phyloP scores from a whole-genome alignment of 2,888 invertebrate genomes.

The Sclerodermus sp. region DNA sequence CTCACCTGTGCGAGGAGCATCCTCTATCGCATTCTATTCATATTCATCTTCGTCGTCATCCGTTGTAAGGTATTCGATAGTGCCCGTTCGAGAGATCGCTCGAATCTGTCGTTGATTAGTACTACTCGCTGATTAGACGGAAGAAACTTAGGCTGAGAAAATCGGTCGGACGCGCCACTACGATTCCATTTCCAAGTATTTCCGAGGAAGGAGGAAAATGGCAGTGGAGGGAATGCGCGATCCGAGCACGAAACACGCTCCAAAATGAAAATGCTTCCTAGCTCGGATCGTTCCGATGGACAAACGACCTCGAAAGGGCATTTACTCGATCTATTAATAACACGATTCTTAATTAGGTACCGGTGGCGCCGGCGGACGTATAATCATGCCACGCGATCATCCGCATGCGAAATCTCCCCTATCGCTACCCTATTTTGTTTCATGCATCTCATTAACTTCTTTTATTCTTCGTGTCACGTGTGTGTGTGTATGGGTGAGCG shows the following conservation, averaged over 20 bases:
- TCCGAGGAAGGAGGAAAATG: no score
- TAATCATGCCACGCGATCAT: conserved; percentile 2
- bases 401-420: neutral
- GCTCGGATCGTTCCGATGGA: conserved; percentile 14
- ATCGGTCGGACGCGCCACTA: no score
- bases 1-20: neutral
- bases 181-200: no score
- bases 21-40: neutral
- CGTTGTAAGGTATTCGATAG: no score
- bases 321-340: conserved; percentile 18
- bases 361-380: conserved; percentile 33
- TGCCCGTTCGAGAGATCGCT: neutral
- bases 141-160: no score
- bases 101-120: neutral
- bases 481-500: no score
- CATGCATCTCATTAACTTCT: no score
- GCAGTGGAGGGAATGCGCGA: no score
- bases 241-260: no score
- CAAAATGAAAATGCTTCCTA: conserved; percentile 8
- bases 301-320: conserved; percentile 27
- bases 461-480: no score
- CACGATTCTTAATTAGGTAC: conserved; percentile 18
- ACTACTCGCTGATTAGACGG: no score
- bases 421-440: neutral
- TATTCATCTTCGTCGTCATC: neutral